Conservation (phyloP, 2,888 invertebrate genomes). For the Pristionchus exspectatus region DNA sequence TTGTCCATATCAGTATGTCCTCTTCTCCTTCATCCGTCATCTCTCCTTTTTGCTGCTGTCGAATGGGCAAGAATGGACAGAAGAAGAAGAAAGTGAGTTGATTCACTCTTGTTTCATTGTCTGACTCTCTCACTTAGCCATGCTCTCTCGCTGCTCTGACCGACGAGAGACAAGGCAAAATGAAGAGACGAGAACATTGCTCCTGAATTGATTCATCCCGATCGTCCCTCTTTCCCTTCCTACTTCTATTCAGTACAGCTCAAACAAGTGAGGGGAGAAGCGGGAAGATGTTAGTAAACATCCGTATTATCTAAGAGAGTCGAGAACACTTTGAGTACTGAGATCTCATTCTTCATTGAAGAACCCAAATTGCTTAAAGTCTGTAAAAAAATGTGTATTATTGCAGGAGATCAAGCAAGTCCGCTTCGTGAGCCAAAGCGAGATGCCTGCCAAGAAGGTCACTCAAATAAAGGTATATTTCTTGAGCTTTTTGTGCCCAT, state of each 20-base stretch:
- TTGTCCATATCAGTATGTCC: background rate
- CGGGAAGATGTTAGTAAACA: background rate
- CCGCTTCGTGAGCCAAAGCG: background rate
- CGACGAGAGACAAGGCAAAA: too few relatives aligned
- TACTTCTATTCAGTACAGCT: background rate
- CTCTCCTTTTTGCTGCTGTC: conserved; percentile 6
- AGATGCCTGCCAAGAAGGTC: background rate
- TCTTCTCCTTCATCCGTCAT: background rate
- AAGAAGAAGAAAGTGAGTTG: conserved; percentile 34
- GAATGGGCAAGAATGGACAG: conserved; percentile 17
- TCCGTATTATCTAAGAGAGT: background rate
- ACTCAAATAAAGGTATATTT: background rate
- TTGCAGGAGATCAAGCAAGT: conserved; percentile 11
- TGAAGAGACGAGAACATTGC: too few relatives aligned
- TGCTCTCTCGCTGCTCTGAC: too few relatives aligned
- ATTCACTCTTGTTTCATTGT: background rate
- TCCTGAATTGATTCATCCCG: background rate
- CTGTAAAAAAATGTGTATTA: background rate
- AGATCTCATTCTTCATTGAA: background rate
- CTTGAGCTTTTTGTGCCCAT: background rate
- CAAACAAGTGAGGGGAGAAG: background rate
- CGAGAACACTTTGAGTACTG: background rate
- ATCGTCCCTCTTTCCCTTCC: background rate
- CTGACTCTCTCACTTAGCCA: too few relatives aligned
- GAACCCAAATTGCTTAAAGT: background rate